Conservation (phyloP, 2,888 invertebrate genomes). For the Fabriciana adippe region DNA sequence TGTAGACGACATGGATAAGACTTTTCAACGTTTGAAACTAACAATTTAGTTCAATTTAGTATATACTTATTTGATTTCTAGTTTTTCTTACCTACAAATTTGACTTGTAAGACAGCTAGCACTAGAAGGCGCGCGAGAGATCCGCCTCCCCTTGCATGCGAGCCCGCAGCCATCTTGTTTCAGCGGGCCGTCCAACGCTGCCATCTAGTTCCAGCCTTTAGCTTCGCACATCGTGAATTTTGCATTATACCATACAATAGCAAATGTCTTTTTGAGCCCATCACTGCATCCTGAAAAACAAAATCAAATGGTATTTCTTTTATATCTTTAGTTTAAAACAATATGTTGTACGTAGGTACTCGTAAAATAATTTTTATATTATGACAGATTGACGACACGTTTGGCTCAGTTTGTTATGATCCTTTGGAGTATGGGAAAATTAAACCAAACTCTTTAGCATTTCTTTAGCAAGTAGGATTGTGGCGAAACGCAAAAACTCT, state of each 20-base stretch:
- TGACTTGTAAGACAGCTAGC: conserved; percentile 71
- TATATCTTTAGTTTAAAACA: background rate
- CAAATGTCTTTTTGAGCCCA: conserved; percentile 23
- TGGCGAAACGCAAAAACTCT: too few relatives aligned
- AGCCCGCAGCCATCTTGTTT: conserved; percentile 68
- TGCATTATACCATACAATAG: conserved; percentile 28
- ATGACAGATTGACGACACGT: too few relatives aligned
- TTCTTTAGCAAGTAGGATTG: too few relatives aligned
- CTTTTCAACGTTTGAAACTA: background rate
- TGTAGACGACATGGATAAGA: too few relatives aligned
- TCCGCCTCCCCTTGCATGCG: conserved; percentile 62
- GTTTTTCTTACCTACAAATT: conserved; percentile 71
- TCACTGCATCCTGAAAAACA: conserved; percentile 31
- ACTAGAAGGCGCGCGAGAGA: conserved; percentile 73
- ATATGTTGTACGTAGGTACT: background rate
- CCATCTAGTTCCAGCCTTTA: conserved; percentile 61
- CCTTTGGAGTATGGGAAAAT: too few relatives aligned
- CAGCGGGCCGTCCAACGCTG: conserved; percentile 66
- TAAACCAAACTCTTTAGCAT: too few relatives aligned
- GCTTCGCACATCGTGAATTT: conserved; percentile 28
- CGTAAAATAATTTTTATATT: too few relatives aligned
- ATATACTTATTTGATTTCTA: background rate
- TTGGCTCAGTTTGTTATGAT: too few relatives aligned
- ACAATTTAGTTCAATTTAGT: background rate
- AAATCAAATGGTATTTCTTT: too few relatives aligned